A percentile compares a stretch with the other conserved stretches of the same genome.
Conservation (phyloP, 2,797 vertebrate species). For the Epinephelus coioides region DNA sequence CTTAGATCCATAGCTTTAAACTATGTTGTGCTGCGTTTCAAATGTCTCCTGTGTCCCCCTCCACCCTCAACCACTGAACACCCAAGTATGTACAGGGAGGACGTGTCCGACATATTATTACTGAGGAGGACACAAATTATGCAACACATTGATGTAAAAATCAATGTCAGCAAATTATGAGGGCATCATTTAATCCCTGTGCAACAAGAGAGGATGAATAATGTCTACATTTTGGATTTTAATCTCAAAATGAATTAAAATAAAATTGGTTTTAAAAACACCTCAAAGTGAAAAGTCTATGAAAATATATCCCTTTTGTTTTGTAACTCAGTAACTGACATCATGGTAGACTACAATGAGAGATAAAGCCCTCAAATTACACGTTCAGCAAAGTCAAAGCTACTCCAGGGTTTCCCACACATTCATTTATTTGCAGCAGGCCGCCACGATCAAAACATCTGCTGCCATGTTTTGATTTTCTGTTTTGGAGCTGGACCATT, state of each 20-base stretch:
- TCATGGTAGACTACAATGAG: background rate
- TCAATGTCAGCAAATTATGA: background rate
- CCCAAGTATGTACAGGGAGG: background rate
- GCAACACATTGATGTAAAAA: conserved; percentile 23
- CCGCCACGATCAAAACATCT: too few relatives aligned
- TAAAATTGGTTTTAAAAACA: too few relatives aligned
- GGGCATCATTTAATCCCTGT: background rate
- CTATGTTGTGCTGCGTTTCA: conserved; percentile 51
- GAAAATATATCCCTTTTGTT: background rate
- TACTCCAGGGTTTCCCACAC: background rate
- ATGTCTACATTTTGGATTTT: background rate
- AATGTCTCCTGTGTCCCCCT: conserved; percentile 37
- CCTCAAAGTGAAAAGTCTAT: background rate
- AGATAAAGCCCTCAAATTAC: conserved; percentile 1
- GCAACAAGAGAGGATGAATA: background rate
- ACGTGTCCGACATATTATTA: background rate
- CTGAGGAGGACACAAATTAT: conserved; percentile 13
- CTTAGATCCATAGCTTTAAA: conserved; percentile 68
- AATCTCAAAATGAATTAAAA: background rate
- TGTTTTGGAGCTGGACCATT: too few relatives aligned
- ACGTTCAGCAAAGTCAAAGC: conserved; percentile 8
- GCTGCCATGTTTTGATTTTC: too few relatives aligned
- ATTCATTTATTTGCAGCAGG: too few relatives aligned
- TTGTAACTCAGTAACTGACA: background rate
- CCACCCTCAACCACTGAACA: background rate